Evolutionary conservation across 2,797 vertebrate genomes (phyloP).

Genomic region (Limnodromus scolopaceus): DNA sequence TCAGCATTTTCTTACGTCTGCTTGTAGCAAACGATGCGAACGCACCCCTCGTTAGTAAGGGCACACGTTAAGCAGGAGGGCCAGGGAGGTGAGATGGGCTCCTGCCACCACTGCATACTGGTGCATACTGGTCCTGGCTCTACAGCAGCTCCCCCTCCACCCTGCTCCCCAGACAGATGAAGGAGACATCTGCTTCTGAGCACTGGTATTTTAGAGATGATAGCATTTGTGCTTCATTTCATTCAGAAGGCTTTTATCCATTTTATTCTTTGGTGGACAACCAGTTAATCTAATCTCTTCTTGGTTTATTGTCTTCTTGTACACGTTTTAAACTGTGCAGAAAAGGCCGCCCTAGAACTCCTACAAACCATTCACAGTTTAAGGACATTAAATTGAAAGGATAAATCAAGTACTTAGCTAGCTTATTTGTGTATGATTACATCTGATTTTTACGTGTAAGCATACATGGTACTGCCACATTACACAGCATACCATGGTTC

Average conservation of each 20-base stretch:
- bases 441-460: constrained; percentile 15
- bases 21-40: background rate
- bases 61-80: background rate
- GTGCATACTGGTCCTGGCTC: background rate
- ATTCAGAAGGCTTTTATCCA: background rate
- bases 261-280: background rate
- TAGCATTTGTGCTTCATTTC: background rate
- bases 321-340: constrained; percentile 1
- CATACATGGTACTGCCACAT: background rate
- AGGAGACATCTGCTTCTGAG: background rate
- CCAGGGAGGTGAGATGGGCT: background rate
- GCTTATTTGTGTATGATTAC: background rate
- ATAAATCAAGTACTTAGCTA: constrained; percentile 46
- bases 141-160: background rate
- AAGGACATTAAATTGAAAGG: constrained; percentile 32
- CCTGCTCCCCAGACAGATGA: background rate
- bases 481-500: background rate
- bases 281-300: constrained; percentile 24
- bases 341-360: constrained; percentile 10
- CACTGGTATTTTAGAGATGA: background rate
- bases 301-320: constrained; percentile 11
- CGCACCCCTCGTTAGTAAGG: background rate
- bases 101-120: background rate
- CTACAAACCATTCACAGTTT: constrained; percentile 18
- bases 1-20: background rate